Evolutionary conservation across 2,797 vertebrate genomes (phyloP), one percentile per base, ranked within the genome.

Genomic region (Rhinogobio ventralis): DNA sequence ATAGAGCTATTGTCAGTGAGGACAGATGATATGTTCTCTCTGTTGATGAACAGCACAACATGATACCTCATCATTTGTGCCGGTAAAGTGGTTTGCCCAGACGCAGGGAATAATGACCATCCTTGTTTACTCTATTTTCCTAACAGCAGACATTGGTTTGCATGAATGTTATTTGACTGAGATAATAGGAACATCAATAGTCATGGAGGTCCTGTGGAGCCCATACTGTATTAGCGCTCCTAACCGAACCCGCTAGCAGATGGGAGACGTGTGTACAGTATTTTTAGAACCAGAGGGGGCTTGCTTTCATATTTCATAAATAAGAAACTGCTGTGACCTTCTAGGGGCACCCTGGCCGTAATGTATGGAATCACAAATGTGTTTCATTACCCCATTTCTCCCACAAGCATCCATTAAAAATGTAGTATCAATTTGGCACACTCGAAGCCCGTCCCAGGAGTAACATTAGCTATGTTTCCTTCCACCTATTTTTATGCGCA

Each of bases 161-260:
- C 86, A 82, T 86, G 81, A 82, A 79, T 89, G 85, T 86, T 85
- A 87, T 86, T 89, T 86, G 83, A 88, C 85, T 85, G 86, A 62
- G 81, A 86, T 90, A 88, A 90, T 82, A 53, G 83, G 78, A 88
- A 89, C 68, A 87, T 89, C 89, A 88, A 86, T 85, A 89, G 74
- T 66, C 25, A 4, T 60, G 76, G 69, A 85, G 42, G 49, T 86
- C 86, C 86, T 82, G 87, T 71, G 75, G 81, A 85, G 77, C 77
- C 78, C 74, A 76, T 69, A 46, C 55, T 71, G 33, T 79, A 86
- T 73, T 23, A 28, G 46, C 36, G 8, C 72, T 87, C 60, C 33
- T 76, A 72, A 82, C 23, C 55, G 20, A 81, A 78, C 46, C 64
- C 14, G 39, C 25, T 53, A 82, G 86, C 55, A 57, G 71, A 62